phyloP scores from a whole-genome alignment of 2,888 invertebrate genomes.

The Coelogynopora nodosa region DNA sequence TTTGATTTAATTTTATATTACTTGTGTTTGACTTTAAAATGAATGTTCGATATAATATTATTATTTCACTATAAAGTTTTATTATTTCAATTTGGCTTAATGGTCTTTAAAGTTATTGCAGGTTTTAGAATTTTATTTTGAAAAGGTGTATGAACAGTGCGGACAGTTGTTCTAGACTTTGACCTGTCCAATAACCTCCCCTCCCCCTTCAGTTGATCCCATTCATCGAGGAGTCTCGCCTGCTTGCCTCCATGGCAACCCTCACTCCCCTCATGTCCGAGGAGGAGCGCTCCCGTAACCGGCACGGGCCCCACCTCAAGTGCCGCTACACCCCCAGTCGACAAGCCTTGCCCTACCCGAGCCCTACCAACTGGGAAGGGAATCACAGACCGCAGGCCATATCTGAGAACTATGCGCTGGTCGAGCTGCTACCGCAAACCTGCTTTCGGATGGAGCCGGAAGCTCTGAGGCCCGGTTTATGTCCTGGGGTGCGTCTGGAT shows the following conservation, averaged over 20 bases:
- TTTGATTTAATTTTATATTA: not conserved
- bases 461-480: constrained; percentile 66
- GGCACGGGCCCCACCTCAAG: constrained; percentile 79
- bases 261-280: constrained; percentile 74
- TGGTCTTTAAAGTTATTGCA: too few relatives aligned
- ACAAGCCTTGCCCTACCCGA: constrained; percentile 53
- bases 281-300: constrained; percentile 76
- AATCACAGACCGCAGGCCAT: not conserved
- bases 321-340: constrained; percentile 67
- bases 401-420: not conserved
- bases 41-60: too few relatives aligned
- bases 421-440: not conserved
- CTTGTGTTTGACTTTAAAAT: too few relatives aligned
- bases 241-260: constrained; percentile 78
- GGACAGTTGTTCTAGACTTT: too few relatives aligned
- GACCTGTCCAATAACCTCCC: too few relatives aligned
- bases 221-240: constrained; percentile 82
- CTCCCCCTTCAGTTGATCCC: constrained; percentile 69
- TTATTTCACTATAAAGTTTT: too few relatives aligned
- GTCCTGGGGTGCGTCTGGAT: constrained; percentile 69
- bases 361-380: constrained; percentile 64
- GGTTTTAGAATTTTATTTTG: too few relatives aligned
- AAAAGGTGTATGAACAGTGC: too few relatives aligned
- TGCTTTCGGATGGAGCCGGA: constrained; percentile 49
- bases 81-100: too few relatives aligned